Evolutionary conservation across 2,888 invertebrate species (phyloP).

Genomic region (Quadroppia sp.): DNA sequence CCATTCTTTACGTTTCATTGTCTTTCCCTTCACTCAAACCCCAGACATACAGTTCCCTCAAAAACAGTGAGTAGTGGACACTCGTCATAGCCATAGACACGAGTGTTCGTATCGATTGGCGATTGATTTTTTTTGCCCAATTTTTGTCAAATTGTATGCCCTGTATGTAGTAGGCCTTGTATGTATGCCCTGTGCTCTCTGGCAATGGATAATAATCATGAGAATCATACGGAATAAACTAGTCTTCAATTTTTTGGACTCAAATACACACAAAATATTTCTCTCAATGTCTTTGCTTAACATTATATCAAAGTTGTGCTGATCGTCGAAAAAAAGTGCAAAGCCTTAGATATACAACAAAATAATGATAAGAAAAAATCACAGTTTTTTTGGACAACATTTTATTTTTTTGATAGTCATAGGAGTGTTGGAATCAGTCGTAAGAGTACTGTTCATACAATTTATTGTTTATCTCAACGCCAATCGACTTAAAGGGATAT

Average conservation of each 20-base stretch:
- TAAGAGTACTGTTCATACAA: slow-evolving; percentile 13
- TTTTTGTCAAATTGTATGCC: neutral
- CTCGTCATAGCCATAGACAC: neutral
- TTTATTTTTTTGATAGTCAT: no score
- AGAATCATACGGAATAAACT: no score
- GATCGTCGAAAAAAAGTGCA: no score
- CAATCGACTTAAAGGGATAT: slow-evolving; percentile 25
- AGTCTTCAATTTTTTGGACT: neutral
- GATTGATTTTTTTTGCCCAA: slow-evolving; percentile 14
- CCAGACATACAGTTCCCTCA: neutral
- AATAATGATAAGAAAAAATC: neutral
- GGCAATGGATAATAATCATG: no score
- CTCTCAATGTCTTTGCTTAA: no score
- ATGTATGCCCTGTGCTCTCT: neutral
- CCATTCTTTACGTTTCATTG: neutral
- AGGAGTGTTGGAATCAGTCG: neutral
- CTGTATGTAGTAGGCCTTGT: no score
- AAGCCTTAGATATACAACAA: neutral
- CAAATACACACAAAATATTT: neutral
- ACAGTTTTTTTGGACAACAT: neutral
- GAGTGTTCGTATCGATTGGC: neutral
- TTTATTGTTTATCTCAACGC: slow-evolving; percentile 17
- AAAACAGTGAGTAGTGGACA: neutral
- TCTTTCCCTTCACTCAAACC: neutral
- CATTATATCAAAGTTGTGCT: no score